Base-by-base conservation (phyloP, 53 echinoderm and acorn worm species). In the Astropecten irregularis region DNA sequence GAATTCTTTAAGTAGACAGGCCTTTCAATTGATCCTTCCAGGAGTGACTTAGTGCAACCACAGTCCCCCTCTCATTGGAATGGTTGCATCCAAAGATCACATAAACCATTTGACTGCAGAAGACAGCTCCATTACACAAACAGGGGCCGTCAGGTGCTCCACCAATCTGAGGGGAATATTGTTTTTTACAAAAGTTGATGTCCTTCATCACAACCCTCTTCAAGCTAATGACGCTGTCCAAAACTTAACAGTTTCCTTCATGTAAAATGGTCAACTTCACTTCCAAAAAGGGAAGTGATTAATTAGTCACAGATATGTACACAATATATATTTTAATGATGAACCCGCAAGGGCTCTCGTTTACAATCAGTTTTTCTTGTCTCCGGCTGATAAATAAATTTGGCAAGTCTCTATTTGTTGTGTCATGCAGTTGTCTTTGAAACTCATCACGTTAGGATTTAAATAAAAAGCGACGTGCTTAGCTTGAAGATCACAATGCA, bases 391-490 rank as follows among this genome's bases (percentile, higher is more conserved):
- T 71, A 71, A 33, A 71, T 53, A 52, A 4, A 42, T 47, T 71
- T 71, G 71, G 71, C 71, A 71, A 71, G 71, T 71, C 52, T 71
- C 52, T 20, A 15, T n/a, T n/a, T n/a, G n/a, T n/a, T n/a, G n/a
- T n/a, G n/a, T n/a, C n/a, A n/a, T n/a, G n/a, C n/a, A n/a, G n/a
- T n/a, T n/a, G n/a, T n/a, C n/a, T n/a, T n/a, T n/a, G n/a, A n/a
- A n/a, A n/a, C n/a, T n/a, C n/a, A n/a, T n/a, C n/a, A n/a, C n/a
- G n/a, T n/a, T n/a, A n/a, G n/a, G n/a, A n/a, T n/a, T n/a, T n/a
- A n/a, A n/a, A n/a, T n/a, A n/a, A n/a, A n/a, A n/a, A n/a, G n/a
- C n/a, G n/a, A n/a, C n/a, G n/a, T n/a, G n/a, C n/a, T n/a, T n/a
- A n/a, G n/a, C n/a, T n/a, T n/a, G n/a, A n/a, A n/a, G n/a, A n/a